Evolutionary conservation across 1,140 invertebrate genomes (phyloP).

Genomic region (Drosophila guanche): DNA sequence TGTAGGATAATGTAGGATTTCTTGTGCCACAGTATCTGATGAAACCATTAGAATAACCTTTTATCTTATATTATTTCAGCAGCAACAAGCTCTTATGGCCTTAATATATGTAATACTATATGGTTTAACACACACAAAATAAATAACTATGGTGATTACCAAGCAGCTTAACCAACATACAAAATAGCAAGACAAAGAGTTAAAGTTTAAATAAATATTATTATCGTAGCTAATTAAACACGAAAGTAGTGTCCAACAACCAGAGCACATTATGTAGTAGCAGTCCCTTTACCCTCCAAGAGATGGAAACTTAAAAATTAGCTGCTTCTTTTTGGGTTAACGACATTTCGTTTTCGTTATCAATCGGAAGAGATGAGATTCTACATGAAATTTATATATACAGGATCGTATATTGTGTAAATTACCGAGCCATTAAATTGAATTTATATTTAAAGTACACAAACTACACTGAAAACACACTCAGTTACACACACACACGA

Average conservation of each 20-base stretch:
- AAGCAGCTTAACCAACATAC: constrained; percentile 72
- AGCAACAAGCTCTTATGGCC: constrained; percentile 11
- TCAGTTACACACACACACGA: constrained; percentile 32
- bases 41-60: not conserved
- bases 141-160: constrained; percentile 63
- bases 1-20: not conserved
- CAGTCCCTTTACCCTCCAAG: constrained; percentile 19
- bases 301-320: constrained; percentile 27
- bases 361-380: constrained; percentile 49
- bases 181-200: constrained; percentile 66
- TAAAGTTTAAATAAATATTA: constrained; percentile 79
- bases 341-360: constrained; percentile 36
- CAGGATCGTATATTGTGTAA: constrained; percentile 73
- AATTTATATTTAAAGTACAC: constrained; percentile 75
- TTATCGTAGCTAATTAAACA: constrained; percentile 71
- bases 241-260: constrained; percentile 54
- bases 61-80: constrained; percentile 2
- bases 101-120: constrained; percentile 32
- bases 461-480: constrained; percentile 22
- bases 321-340: constrained; percentile 62
- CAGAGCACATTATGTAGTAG: constrained; percentile 40
- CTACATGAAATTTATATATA: constrained; percentile 69
- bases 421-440: constrained; percentile 83
- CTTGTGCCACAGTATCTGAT: no score
- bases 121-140: constrained; percentile 48